phyloP scores from a whole-genome alignment of 1,140 invertebrate genomes.

The Calephelis nemesis region DNA sequence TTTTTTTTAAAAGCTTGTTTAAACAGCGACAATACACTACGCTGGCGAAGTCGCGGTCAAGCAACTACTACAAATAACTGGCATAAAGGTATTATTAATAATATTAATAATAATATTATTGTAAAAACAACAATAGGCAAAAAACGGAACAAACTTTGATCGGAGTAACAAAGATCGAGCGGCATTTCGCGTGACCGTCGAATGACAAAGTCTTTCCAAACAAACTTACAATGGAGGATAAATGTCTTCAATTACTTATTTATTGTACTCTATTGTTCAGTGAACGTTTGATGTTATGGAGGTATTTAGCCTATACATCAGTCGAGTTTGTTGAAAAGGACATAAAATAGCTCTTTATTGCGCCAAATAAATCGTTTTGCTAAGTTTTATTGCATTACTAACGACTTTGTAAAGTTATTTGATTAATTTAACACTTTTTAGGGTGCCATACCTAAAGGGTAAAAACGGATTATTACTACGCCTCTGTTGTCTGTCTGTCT shows the following conservation, averaged over 20 bases:
- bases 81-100: no score
- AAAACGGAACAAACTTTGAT: constrained; percentile 33
- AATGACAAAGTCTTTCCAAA: constrained; percentile 28
- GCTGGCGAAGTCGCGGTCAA: no score
- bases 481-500: no score
- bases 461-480: no score
- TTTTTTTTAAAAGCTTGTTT: no score
- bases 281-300: background rate
- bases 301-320: constrained; percentile 13
- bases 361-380: background rate
- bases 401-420: no score
- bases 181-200: constrained; percentile 41
- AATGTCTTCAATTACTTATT: constrained; percentile 26
- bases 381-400: background rate
- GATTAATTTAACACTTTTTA: background rate
- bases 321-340: background rate
- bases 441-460: no score
- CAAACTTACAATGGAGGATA: constrained; percentile 19
- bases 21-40: no score
- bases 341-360: background rate
- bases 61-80: no score
- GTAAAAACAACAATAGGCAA: constrained; percentile 24
- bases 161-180: constrained; percentile 37
- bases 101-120: no score
- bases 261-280: constrained; percentile 8